Conservation (phyloP, 2,888 invertebrate genomes). For the Spisula solida region DNA sequence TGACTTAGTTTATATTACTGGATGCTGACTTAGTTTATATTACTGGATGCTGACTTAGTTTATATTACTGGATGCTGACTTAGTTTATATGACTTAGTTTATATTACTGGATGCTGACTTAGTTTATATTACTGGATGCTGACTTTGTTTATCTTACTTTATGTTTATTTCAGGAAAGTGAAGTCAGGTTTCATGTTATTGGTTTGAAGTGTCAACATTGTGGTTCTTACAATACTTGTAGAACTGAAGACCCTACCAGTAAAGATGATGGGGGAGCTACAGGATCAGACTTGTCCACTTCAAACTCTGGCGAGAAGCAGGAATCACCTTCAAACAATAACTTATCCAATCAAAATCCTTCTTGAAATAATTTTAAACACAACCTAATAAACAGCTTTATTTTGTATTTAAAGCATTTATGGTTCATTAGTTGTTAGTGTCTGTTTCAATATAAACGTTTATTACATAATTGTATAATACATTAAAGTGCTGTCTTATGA, state of each 20-base stretch:
- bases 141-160: background rate
- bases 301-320: background rate
- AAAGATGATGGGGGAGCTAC: background rate
- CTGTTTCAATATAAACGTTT: background rate
- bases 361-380: background rate
- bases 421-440: background rate
- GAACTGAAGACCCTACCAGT: conserved; percentile 62
- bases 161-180: conserved; percentile 90
- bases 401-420: background rate
- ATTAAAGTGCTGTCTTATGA: background rate
- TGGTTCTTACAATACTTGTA: conserved; percentile 93
- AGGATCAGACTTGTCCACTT: background rate
- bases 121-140: too few species aligned
- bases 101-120: too few species aligned
- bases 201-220: conserved; percentile 95
- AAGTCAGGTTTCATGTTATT: conserved; percentile 95
- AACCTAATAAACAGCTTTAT: background rate
- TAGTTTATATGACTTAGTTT: too few species aligned
- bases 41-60: too few species aligned
- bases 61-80: too few species aligned
- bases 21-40: too few species aligned
- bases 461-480: background rate
- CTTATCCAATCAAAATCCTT: background rate
- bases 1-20: too few species aligned
- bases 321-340: background rate